Evolutionary conservation across 2,888 invertebrate genomes (phyloP).

Genomic region (Ormia ochracea): DNA sequence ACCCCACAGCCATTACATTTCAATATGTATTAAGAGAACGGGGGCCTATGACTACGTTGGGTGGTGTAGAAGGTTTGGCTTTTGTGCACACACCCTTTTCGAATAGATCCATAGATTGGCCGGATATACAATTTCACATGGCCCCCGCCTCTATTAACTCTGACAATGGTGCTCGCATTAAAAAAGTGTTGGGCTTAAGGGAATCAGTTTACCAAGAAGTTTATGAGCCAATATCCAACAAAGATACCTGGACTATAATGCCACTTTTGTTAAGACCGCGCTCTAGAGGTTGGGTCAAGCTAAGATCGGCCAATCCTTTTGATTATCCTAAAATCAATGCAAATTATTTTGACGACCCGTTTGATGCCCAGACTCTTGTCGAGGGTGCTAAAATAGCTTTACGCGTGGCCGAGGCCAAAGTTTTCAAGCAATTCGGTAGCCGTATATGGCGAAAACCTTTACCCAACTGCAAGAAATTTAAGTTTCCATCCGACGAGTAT

Average conservation of each 20-base stretch:
- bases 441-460: constrained; percentile 85
- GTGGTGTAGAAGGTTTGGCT: constrained; percentile 91
- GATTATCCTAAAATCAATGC: constrained; percentile 93
- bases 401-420: constrained; percentile 84
- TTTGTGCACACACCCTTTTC: constrained; percentile 91
- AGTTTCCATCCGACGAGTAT: constrained; percentile 87
- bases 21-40: constrained; percentile 86
- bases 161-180: constrained; percentile 85
- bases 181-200: constrained; percentile 87
- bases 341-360: constrained; percentile 90
- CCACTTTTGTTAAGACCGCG: constrained; percentile 88
- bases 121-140: constrained; percentile 95
- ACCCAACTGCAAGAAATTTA: constrained; percentile 85
- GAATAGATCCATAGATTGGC: constrained; percentile 86
- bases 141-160: constrained; percentile 92
- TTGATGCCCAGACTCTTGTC: constrained; percentile 87
- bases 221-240: constrained; percentile 87
- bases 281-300: constrained; percentile 86
- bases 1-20: constrained; percentile 87
- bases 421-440: constrained; percentile 89
- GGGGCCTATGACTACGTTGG: constrained; percentile 91
- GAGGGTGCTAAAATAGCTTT: constrained; percentile 89
- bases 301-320: constrained; percentile 89
- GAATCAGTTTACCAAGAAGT: constrained; percentile 88
- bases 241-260: constrained; percentile 87